Evolutionary conservation across 2,888 invertebrate species (phyloP), one percentile per base, ranked within the genome.

Genomic region (Thera obeliscata): DNA sequence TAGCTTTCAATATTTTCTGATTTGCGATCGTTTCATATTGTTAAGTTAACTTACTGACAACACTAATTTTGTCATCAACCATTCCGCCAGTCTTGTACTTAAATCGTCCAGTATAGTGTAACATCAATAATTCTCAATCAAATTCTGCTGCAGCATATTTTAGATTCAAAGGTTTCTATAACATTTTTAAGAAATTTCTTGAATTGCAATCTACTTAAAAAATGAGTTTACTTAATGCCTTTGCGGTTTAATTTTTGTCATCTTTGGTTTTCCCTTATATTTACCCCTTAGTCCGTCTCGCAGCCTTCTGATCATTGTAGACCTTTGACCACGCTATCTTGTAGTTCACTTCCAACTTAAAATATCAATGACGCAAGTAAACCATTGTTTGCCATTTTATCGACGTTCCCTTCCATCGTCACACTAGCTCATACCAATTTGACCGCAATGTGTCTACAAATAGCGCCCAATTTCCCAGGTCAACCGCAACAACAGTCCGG

Each of bases 401-500:
- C 43, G 9, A 9, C 43, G 43, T 9, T 46, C 9, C 43, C 43
- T 46, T 9, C 43, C 43, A 43, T 11, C n/a, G 9, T 46, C 52
- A 54, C 33, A 5, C 11, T 33, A 33, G 33, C 33, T 52, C 8
- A 8, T 52, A 9, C 36, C 22, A 52, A 52, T n/a, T 33, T 49
- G 58, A 57, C 55, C 46, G 9, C 66, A 62, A 52, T 36, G 0
- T 0, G 4, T 38, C 60, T 70, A 70, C 50, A 70, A 65, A 71
- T 56, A 72, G 56, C 43, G 46, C 36, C 63, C 8, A 49, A 65
- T 70, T 66, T 12, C 35, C 60, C 87, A 92, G 91, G 91, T 75
- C 91, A 90, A 78, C 87, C 81, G 66, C 87, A 79, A 5, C 90
- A 84, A 67, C 91, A 90, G 66, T 86, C 94, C 66, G 95, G 95